phyloP scores from a whole-genome alignment of 2,113 vertebrate species.

The Gallinago paraguaiae region DNA sequence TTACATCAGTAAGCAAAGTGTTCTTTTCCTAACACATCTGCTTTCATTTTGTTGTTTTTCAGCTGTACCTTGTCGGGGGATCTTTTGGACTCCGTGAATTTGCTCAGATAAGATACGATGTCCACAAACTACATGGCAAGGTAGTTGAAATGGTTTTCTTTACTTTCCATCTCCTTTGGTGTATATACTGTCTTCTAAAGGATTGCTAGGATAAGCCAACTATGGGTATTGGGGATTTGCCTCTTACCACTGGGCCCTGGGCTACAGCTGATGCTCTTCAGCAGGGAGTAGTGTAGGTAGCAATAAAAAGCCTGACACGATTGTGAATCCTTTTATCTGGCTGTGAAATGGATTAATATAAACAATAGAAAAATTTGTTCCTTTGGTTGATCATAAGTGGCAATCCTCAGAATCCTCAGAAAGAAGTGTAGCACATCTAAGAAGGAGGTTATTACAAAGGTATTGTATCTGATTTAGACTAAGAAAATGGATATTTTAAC shows the following conservation, averaged over 20 bases:
- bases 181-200: not conserved
- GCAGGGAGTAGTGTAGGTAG: not conserved
- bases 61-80: conserved; percentile 91
- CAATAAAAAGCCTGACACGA: not conserved
- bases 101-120: conserved; percentile 92
- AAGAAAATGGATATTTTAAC: not conserved
- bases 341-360: not conserved
- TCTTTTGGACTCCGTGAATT: conserved; percentile 95
- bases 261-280: not conserved
- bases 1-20: not conserved
- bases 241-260: not conserved
- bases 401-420: not conserved
- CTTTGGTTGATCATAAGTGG: not conserved
- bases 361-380: not conserved
- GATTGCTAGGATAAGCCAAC: not conserved
- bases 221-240: not conserved
- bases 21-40: not conserved
- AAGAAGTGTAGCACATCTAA: not conserved
- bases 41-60: conserved; percentile 52
- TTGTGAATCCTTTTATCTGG: not conserved
- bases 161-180: not conserved
- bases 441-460: not conserved
- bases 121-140: conserved; percentile 81
- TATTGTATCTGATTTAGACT: not conserved
- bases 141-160: conserved; percentile 66